Base-by-base conservation (phyloP, 2,888 invertebrate species). In the Nebria brevicollis region DNA sequence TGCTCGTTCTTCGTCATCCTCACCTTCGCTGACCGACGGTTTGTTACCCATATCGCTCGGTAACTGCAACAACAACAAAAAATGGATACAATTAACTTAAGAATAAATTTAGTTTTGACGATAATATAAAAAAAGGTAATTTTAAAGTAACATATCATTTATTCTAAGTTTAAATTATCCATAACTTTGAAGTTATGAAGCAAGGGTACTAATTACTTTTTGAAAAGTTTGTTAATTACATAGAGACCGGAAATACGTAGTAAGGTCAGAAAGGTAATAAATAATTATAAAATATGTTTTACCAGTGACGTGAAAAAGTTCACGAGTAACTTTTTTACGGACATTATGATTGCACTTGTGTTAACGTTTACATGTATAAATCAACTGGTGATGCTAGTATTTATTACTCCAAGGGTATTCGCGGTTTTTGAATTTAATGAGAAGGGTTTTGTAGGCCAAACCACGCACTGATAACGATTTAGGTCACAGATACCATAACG, bases 41-140 rank as follows among this genome's bases (percentile, higher is more conserved):
- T 91, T 91, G 86, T 91, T 91, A 85, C 91, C 91, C 91, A 91
- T 91, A 75, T 91, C 91, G 84, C 89, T 88, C 81, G 90, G 89
- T 80, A 90, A 90, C 89, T 91, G 87, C 84, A 87, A 86, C 66
- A 87, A 86, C 66, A 83, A 85, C 77, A 82, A 34, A 4, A 4
- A 4, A 34, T 34, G 2, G 34, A 1, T 34, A 34, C 34, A 34
- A 34, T 34, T 34, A 34, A 34, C 34, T 34, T 34, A 34, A 34
- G 34, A 34, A 34, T 34, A 34, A 34, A 34, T 34, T 34, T 34
- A 34, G 5, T 34, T 34, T 34, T 34, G 1, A 34, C 5, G 34
- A 34, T 34, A 34, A 34, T 34, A 4, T 34, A 34, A 4, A 20
- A 20, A 34, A 34, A 2, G 2, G 34, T 34, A 34, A 5, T 34